Evolutionary conservation across 64 coral and sea anemone genomes (phyloP), one percentile per base, ranked within the genome.

Genomic region (Pocillopora verrucosa): DNA sequence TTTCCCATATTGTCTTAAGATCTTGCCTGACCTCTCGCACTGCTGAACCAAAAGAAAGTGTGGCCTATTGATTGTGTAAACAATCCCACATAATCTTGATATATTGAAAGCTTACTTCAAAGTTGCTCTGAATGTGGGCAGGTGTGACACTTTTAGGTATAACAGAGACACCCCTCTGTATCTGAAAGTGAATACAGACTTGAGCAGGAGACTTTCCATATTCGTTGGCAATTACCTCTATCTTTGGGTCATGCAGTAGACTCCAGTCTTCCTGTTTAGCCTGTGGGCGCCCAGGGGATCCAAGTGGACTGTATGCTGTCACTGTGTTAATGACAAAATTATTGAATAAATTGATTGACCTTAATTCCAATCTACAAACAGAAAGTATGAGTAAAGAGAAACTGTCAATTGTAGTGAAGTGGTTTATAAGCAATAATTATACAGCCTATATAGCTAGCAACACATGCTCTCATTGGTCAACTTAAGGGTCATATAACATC

Each of bases 61-160:
- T n/a, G n/a, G n/a, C n/a, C n/a, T n/a, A n/a, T n/a, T n/a, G n/a
- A n/a, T n/a, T n/a, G n/a, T n/a, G n/a, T n/a, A n/a, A n/a, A n/a
- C n/a, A n/a, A n/a, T n/a, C 56, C 24, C 51, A 63, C 16, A 41
- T 36, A 61, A 45, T 3, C 10, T 13, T 34, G n/a, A 63, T 62
- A 45, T 45, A 45, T 68, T 67, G 67, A 10, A 22, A 67, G 67
- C 68, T 34, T 72, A 98, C 96, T 65, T 98, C 81, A 90, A 94
- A 37, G 76, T 98, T 98, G 36, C 86, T 84, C 56, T 83, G 36
- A 73, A 98, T 98, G 9, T 93, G 80, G 11, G 89, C 60, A 36
- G 96, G 90, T 75, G 93, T 92, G 4, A 90, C 87, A 88, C 96
- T 98, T 69, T 98, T 98, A 13, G 96, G 96, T 79, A 98, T 98